Conservation (phyloP, 2,797 vertebrate genomes). For the Somateria mollissima region DNA sequence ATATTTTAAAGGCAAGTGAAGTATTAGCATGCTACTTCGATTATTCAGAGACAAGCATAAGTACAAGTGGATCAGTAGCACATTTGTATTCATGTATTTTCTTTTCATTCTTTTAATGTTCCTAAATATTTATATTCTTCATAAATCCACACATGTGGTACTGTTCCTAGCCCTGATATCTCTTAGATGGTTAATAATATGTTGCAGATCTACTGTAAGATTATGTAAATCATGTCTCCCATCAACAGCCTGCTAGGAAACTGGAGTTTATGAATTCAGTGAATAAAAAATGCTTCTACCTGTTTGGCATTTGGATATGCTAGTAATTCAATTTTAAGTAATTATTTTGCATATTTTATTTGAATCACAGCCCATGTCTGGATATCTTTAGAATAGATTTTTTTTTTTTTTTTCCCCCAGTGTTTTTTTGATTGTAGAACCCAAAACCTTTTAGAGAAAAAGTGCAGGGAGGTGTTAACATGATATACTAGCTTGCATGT, state of each 20-base stretch:
- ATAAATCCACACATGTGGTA: background rate
- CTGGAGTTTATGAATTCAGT: background rate
- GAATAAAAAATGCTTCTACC: background rate
- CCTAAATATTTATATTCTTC: background rate
- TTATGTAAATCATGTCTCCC: background rate
- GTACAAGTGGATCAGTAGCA: background rate
- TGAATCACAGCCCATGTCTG: background rate
- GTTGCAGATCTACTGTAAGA: background rate
- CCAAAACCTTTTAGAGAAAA: background rate
- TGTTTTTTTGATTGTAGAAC: background rate
- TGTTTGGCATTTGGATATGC: background rate
- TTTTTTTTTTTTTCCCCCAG: background rate
- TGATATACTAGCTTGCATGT: background rate
- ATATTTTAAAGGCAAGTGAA: background rate
- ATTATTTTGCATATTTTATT: background rate
- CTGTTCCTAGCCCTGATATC: background rate
- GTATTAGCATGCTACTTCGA: background rate
- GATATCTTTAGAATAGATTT: background rate
- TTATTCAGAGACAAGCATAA: background rate
- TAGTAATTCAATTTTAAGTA: background rate
- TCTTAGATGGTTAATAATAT: background rate
- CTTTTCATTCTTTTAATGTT: background rate
- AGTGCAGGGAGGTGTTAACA: background rate
- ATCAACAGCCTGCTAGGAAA: background rate
- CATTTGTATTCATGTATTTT: background rate